Base-by-base conservation (phyloP, 2,888 invertebrate genomes). In the Euproctis similis region DNA sequence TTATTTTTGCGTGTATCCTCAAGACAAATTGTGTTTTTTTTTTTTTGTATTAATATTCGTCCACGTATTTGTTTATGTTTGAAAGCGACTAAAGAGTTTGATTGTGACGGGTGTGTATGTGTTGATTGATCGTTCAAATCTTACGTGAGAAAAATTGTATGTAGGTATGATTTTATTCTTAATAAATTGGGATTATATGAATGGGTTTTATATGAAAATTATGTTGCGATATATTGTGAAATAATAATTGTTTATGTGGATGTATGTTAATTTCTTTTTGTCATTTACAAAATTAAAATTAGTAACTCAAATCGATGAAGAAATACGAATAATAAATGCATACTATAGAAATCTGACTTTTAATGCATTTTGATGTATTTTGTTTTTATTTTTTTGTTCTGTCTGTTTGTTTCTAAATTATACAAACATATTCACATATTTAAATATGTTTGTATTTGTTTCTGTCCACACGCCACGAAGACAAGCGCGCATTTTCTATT, bases 311-410 rank as follows among this genome's bases (percentile, higher is more conserved):
- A 59, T 36, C 10, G 6, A 12, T 66, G 58, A 44, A 61, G 50
- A 46, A n/a, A 61, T 38, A 47, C 25, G 36, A 45, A 35, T 10
- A 58, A 73, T 67, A 72, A 73, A 65, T 60, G 62, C 63, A 61
- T 70, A 72, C 65, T 53, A 63, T 59, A 59, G 53, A 63, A 65
- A 70, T 70, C 69, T 78, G 80, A 74, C 76, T 76, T 77, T 75
- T 65, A 68, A 69, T 76, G 77, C 80, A 80, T 78, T n/a, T 80
- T 55, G 54, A 35, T 33, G n/a, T n/a, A n/a, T 67, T 58, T 57
- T 56, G 47, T 60, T 70, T 61, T 53, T 39, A 56, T 59, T 56
- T n/a, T n/a, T n/a, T n/a, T n/a, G n/a, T n/a, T n/a, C n/a, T n/a
- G n/a, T n/a, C n/a, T n/a, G n/a, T n/a, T n/a, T n/a, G n/a, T n/a